A percentile compares a stretch with the other conserved stretches of the same genome.
Conservation (phyloP, 2,113 vertebrate species). For the Notothenia coriiceps region DNA sequence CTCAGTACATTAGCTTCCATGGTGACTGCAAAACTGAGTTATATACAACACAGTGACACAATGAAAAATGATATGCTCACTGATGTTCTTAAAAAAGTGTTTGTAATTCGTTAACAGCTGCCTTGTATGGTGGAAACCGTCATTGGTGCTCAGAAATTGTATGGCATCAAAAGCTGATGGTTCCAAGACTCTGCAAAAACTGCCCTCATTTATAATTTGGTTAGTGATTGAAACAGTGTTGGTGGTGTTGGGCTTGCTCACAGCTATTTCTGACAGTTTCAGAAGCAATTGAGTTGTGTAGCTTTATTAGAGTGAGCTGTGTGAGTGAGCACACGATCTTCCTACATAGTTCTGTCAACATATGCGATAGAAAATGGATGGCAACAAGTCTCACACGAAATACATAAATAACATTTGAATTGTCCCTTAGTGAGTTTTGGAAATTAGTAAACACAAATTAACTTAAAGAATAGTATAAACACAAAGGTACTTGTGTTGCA, state of each 20-base stretch:
- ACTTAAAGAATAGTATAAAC: no score
- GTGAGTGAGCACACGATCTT: background rate
- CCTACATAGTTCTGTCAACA: background rate
- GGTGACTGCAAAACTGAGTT: constrained; percentile 39
- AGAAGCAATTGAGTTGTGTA: background rate
- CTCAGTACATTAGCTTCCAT: constrained; percentile 51
- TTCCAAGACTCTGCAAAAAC: background rate
- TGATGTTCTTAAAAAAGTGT: constrained; percentile 1
- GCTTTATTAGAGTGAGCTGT: background rate
- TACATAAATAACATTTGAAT: no score
- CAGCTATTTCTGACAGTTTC: background rate
- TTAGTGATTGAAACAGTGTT: background rate
- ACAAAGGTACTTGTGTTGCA: no score
- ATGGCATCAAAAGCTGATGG: background rate
- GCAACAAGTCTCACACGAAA: no score
- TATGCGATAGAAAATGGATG: background rate
- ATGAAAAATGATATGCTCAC: constrained; percentile 25
- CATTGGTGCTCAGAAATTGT: background rate
- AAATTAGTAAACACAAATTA: no score
- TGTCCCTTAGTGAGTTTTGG: no score
- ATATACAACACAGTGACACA: constrained; percentile 34
- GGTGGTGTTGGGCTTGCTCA: background rate
- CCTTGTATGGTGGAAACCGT: background rate
- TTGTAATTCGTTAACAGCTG: constrained; percentile 22
- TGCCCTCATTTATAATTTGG: background rate